Base-by-base conservation (phyloP, 2,888 invertebrate species). In the Crematogaster levior region DNA sequence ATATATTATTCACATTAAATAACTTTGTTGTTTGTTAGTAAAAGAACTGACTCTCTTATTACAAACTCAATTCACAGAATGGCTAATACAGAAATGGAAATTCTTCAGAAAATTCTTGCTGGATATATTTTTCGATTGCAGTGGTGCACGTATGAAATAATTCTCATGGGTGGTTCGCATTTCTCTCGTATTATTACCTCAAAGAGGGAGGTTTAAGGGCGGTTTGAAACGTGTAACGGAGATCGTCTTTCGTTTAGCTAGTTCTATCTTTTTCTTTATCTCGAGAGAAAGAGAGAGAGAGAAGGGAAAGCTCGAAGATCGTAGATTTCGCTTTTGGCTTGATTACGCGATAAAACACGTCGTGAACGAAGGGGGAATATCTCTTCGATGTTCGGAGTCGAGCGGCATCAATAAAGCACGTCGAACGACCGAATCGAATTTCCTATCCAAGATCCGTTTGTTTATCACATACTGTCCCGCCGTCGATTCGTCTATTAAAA, bases 301-400 rank as follows among this genome's bases (percentile, higher is more conserved):
- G n/a, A 1, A 18, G 37, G 5, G 10, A 12, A 58, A 81, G 27
- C 40, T 30, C n/a, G 74, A 51, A 53, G 51, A 75, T 43, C 73
- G 63, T 75, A 73, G 81, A 81, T 81, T 74, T 73, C 53, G 81
- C 74, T 81, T 81, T 81, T 51, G 81, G 73, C 73, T 81, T 81
- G 73, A 81, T 81, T 81, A 75, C 81, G 81, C 74, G 81, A 81
- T 80, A 80, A 80, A 80, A 68, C 80, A 80, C 58, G 73, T n/a
- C 53, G 77, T 66, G 81, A 63, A 73, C 53, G 81, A 81, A 73
- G 63, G 48, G 61, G n/a, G n/a, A 75, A 65, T 65, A 77, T 66
- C 53, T 75, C 12, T 40, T 53, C 65, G 65, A 63, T 27, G 21
- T 27, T 74, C 21, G 15, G 70, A 48, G 10, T 53, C 63, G 40